Base-by-base conservation (phyloP, 2,797 vertebrate species). In the Podargus strigoides region DNA sequence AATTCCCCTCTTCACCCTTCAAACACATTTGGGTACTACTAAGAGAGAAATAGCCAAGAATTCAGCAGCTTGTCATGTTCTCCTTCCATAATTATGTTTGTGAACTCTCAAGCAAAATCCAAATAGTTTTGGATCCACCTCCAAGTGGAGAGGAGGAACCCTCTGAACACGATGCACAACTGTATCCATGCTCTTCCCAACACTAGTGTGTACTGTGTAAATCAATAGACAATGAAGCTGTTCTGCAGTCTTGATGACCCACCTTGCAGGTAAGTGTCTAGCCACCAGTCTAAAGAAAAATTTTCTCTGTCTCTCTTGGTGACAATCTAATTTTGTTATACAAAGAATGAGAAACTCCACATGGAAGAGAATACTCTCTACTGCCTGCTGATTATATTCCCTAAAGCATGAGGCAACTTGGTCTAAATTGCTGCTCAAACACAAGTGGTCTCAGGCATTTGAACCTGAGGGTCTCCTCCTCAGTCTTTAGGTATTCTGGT, bases 161-260 rank as follows among this genome's bases (percentile, higher is more conserved):
- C n/a, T 36, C 16, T 2, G 6, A 79, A 41, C 26, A 85, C 4
- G 39, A 44, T 42, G 8, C 6, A 4, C 3, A 53, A 14, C 6
- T 14, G 16, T 44, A 26, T 15, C 53, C 20, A 32, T 18, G 58
- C 7, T 50, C 15, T 79, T 87, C 8, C 34, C 39, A 83, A 28
- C 36, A 32, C 4, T 16, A 30, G 4, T 1, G 6, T 30, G 19
- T 20, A 6, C 8, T 59, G 22, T 3, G 9, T 26, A 84, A 81
- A 77, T 36, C 56, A 67, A 47, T 7, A 78, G 6, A 28, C 28
- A 80, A 16, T 1, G 7, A 69, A 70, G 18, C 5, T 72, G 12
- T 20, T 69, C 13, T 63, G 44, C 42, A 53, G 2, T 9, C 37
- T 9, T 2, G 1, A 3, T 28, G 56, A 1, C 17, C 24, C 2